Conservation (phyloP, 2,888 invertebrate species). For the Trachelus tabidus region DNA sequence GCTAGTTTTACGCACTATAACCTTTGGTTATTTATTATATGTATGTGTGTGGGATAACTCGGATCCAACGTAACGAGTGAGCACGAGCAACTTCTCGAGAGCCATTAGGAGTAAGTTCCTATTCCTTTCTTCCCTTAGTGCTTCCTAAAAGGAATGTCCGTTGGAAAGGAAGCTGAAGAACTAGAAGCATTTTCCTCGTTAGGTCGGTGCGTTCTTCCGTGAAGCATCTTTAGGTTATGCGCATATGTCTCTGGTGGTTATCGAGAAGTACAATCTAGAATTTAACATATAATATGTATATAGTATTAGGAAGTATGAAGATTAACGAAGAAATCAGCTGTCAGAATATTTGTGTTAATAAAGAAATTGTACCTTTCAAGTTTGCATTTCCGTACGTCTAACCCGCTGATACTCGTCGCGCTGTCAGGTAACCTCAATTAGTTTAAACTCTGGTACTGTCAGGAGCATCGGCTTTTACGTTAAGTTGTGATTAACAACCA, state of each 20-base stretch:
- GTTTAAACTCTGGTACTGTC: no score
- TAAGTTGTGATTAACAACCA: no score
- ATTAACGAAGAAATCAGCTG: no score
- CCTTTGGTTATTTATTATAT: not conserved
- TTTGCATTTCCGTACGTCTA: no score
- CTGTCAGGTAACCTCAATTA: no score
- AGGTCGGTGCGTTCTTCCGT: constrained; percentile 11
- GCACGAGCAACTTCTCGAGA: constrained; percentile 49
- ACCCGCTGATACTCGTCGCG: no score
- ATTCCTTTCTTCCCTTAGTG: constrained; percentile 10
- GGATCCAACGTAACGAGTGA: not conserved
- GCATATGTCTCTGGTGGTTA: not conserved
- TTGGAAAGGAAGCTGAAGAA: not conserved
- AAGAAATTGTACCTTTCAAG: no score
- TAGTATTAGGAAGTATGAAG: not conserved
- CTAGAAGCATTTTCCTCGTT: constrained; percentile 19
- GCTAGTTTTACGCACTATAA: not conserved
- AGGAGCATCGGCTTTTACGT: no score
- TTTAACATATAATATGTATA: not conserved
- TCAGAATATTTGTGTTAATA: no score
- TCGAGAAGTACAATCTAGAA: not conserved
- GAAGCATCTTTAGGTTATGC: not conserved
- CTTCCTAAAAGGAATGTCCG: not conserved
- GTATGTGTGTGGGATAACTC: not conserved
- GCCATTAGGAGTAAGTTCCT: constrained; percentile 37